Conservation (phyloP, 2,113 vertebrate species). For the Mastomys natalensis region DNA sequence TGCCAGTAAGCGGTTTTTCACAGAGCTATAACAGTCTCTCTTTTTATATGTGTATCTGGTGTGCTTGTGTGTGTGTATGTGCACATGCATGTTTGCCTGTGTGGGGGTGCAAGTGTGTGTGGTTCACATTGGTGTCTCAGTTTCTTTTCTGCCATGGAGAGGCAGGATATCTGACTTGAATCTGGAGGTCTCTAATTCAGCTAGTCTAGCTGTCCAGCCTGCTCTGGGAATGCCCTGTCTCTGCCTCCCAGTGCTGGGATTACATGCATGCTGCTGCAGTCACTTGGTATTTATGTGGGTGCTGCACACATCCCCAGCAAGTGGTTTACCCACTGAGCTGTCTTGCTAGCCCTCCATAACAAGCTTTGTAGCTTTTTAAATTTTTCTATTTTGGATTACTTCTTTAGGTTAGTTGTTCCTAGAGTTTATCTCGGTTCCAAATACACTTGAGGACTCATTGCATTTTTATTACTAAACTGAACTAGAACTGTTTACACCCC, state of each 20-base stretch:
- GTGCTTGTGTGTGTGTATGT: too few species aligned
- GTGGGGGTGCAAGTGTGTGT: too few species aligned
- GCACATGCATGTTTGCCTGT: neutral
- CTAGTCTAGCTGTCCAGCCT: neutral
- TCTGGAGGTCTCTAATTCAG: neutral
- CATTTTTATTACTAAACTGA: conserved; percentile 40
- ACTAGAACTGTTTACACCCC: conserved; percentile 19
- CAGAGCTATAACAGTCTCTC: neutral
- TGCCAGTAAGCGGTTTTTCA: neutral
- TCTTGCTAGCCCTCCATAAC: neutral
- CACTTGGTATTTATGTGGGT: neutral
- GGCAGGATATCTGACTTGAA: neutral
- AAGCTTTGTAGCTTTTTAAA: neutral
- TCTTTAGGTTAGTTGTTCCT: conserved; percentile 1
- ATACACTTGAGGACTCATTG: neutral
- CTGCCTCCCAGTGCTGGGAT: neutral
- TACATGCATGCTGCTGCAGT: too few species aligned
- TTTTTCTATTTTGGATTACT: conserved; percentile 26
- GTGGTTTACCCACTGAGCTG: neutral
- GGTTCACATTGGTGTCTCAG: neutral
- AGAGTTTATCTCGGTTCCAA: conserved; percentile 20
- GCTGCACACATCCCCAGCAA: neutral
- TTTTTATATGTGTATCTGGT: neutral
- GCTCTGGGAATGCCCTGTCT: neutral
- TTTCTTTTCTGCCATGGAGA: neutral